Evolutionary conservation across 2,888 invertebrate genomes (phyloP).

Genomic region (Tipula vernalis): DNA sequence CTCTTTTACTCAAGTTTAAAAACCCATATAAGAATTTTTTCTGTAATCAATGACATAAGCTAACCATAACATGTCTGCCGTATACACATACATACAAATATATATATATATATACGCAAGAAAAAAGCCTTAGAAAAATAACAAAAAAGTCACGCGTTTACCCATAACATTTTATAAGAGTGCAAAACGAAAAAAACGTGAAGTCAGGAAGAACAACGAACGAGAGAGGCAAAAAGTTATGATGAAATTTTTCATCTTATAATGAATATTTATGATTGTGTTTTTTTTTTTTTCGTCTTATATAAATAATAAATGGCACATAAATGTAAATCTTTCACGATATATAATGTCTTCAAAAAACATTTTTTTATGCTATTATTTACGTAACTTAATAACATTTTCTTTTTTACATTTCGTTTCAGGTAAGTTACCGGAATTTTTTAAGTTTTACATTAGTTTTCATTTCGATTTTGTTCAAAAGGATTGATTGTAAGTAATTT

Average conservation of each 20-base stretch:
- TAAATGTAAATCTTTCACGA: neutral
- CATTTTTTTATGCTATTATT: neutral
- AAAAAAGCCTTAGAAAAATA: neutral
- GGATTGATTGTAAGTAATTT: neutral
- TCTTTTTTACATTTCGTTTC: neutral
- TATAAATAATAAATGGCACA: neutral
- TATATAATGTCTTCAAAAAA: neutral
- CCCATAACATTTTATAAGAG: neutral
- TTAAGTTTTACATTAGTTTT: neutral
- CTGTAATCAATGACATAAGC: neutral
- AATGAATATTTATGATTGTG: neutral
- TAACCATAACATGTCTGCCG: neutral
- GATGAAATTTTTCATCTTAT: neutral
- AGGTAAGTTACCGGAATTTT: neutral
- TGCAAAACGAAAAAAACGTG: neutral
- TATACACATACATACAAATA: too few relatives aligned
- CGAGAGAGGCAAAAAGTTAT: neutral
- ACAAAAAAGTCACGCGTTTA: neutral
- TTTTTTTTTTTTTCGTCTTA: neutral
- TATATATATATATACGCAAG: neutral
- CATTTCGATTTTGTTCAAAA: neutral
- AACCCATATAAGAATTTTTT: neutral
- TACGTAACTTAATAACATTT: neutral
- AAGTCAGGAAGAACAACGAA: neutral
- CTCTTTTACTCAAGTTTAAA: neutral